Conservation (phyloP, 2,888 invertebrate species). For the Xylocampa areola region DNA sequence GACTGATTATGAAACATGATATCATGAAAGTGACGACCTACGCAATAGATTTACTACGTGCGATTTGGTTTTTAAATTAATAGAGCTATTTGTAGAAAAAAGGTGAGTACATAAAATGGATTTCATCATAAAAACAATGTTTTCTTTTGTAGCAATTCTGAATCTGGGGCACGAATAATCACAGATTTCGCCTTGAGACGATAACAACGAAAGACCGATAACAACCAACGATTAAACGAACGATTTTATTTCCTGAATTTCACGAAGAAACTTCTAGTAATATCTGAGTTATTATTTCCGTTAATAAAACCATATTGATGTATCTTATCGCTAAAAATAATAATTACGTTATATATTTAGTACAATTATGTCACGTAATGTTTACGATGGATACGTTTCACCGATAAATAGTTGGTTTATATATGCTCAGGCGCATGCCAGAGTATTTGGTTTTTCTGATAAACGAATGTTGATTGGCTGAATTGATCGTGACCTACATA, state of each 20-base stretch:
- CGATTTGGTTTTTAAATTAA: too few species aligned
- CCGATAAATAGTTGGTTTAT: slow-evolving; percentile 28
- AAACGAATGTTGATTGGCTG: slow-evolving; percentile 28
- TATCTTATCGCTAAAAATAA: slow-evolving; percentile 28
- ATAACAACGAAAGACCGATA: slow-evolving; percentile 31
- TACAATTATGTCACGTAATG: slow-evolving; percentile 40
- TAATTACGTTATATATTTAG: slow-evolving; percentile 31
- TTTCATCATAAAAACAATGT: neutral
- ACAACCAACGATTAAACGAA: slow-evolving; percentile 3
- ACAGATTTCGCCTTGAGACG: slow-evolving; percentile 43
- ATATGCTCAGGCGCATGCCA: slow-evolving; percentile 11
- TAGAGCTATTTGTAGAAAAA: too few species aligned
- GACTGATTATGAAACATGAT: too few species aligned
- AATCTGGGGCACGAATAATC: slow-evolving; percentile 41
- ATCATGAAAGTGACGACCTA: too few species aligned
- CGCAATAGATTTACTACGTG: too few species aligned
- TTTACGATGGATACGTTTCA: slow-evolving; percentile 9
- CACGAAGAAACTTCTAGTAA: slow-evolving; percentile 3
- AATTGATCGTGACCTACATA: slow-evolving; percentile 42
- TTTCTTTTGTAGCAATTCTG: slow-evolving; percentile 21
- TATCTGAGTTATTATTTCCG: slow-evolving; percentile 2
- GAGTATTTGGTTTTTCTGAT: slow-evolving; percentile 8
- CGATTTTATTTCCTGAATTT: slow-evolving; percentile 30
- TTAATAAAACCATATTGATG: neutral
- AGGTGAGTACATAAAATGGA: too few species aligned